phyloP scores from a whole-genome alignment of 2,888 invertebrate species.

The Tenthredo scrophulariae region DNA sequence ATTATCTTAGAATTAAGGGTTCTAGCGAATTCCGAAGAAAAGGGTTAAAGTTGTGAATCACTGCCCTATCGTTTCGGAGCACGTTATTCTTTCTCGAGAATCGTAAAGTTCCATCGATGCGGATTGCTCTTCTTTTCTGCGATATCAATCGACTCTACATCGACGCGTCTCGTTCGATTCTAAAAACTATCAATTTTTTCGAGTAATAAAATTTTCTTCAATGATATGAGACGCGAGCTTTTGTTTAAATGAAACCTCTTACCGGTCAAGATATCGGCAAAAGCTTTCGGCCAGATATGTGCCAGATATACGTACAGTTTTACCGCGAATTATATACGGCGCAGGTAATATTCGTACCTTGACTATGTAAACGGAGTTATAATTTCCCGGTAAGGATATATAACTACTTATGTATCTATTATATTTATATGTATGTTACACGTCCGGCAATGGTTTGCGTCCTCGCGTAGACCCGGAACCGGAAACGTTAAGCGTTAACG shows the following conservation, averaged over 20 bases:
- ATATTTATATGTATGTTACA: not conserved
- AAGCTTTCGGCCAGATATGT: too few relatives aligned
- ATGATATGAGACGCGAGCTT: too few relatives aligned
- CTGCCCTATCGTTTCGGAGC: too few relatives aligned
- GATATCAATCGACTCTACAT: too few relatives aligned
- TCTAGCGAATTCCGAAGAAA: too few relatives aligned
- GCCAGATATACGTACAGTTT: not conserved
- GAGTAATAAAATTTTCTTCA: too few relatives aligned
- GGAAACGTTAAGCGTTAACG: conserved; percentile 42
- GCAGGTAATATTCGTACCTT: not conserved
- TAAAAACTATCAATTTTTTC: too few relatives aligned
- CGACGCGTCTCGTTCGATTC: too few relatives aligned
- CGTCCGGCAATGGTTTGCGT: conserved; percentile 32
- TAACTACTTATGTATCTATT: not conserved
- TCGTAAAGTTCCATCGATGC: not conserved
- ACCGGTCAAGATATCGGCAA: too few relatives aligned
- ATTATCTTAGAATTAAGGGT: too few relatives aligned
- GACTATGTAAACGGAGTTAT: not conserved
- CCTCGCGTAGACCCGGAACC: conserved; percentile 42
- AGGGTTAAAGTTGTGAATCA: too few relatives aligned
- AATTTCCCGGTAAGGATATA: not conserved
- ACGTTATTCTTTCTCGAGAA: not conserved
- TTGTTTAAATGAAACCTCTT: not conserved
- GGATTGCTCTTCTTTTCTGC: not conserved
- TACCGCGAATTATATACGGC: not conserved